Base-by-base conservation (phyloP, 1,140 invertebrate genomes). In the Pseudachorutes palmiensis region DNA sequence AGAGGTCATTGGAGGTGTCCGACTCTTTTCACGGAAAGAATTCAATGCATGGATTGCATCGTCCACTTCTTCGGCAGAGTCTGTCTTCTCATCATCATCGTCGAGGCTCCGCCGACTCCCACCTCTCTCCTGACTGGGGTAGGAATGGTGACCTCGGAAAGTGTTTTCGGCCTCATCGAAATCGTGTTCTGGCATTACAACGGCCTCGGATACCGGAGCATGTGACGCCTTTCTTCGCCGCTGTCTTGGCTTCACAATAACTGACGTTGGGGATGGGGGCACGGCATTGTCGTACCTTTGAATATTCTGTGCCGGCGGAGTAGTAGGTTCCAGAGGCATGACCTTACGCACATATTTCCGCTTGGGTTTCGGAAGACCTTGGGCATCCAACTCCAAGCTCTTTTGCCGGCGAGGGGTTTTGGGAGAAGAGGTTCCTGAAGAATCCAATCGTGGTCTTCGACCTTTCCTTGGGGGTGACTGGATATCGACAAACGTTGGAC, bases 1-100 rank as follows among this genome's bases (percentile, higher is more conserved):
- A 60, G 58, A 60, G 24, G 30, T 29, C 78, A 91, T 89, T 0
- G 89, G 87, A 0, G 90, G 90, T 0, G 90, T 92, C 79, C 91
- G 90, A 0, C 90, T 93, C 77, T 91, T 90, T 75, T 91, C 90
- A 0, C 88, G 16, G 5, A 33, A 33, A 28, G 32, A 55, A 55
- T 12, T 55, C 5, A 55, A 61, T 41, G 33, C 29, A 26, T 24
- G 3, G 29, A 45, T 19, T 12, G 26, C 62, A 63, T 63, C 62
- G 19, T 28, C 41, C 14, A 28, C 26, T 28, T 48, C 62, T 31
- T 63, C 62, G 12, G 32, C 62, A 5, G 51, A 55, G 51, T 55
- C 51, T 61, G 29, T 61, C 30, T 33, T 55, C 24, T 55, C 51
- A 26, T 55, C 51, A 26, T 55, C 51, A 16, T 41, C 36, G 24